Conservation (phyloP, 2,797 vertebrate genomes). For the Champsocephalus gunnari region DNA sequence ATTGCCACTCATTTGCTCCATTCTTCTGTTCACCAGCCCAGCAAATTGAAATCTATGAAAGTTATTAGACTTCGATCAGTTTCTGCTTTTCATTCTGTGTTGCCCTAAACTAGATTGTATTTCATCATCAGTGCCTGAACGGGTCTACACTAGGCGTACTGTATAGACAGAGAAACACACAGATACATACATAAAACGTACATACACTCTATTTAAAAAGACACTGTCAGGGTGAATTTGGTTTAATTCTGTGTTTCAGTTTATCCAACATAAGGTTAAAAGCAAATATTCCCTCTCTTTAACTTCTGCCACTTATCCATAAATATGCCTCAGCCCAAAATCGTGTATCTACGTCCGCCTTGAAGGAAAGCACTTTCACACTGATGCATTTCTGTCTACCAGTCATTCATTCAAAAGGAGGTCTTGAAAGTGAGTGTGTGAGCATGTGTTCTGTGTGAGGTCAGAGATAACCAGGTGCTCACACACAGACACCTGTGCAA, state of each 20-base stretch:
- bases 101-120: conserved; percentile 35
- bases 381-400: conserved; percentile 17
- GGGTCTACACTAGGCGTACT: neutral
- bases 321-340: conserved; percentile 16
- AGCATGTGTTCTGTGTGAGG: conserved; percentile 34
- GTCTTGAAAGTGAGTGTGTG: conserved; percentile 35
- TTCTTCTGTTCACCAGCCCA: conserved; percentile 53
- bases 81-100: conserved; percentile 44
- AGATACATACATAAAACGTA: neutral
- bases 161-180: conserved; percentile 1
- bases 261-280: neutral
- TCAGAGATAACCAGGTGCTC: conserved; percentile 63
- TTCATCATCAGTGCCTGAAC: conserved; percentile 42
- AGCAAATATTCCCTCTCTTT: conserved; percentile 22
- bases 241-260: neutral
- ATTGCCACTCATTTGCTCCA: conserved; percentile 27
- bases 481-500: conserved; percentile 45
- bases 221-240: neutral
- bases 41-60: conserved; percentile 68
- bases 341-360: neutral
- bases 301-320: conserved; percentile 17
- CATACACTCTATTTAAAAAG: conserved; percentile 2
- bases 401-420: conserved; percentile 18
- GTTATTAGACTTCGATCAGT: conserved; percentile 60
- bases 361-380: conserved; percentile 27